Conservation (phyloP, 1,140 invertebrate genomes). For the Holcopasites calliopsidis region DNA sequence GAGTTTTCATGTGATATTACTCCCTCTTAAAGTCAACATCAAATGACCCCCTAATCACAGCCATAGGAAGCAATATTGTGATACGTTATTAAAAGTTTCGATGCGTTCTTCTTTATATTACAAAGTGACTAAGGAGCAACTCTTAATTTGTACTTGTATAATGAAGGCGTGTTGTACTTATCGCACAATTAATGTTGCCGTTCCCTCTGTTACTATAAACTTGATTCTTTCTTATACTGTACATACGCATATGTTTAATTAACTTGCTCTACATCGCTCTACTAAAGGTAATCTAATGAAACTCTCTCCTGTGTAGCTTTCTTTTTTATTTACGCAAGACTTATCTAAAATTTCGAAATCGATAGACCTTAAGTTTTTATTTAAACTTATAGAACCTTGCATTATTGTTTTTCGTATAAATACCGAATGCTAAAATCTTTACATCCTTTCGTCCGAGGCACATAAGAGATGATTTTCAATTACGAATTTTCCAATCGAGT, state of each 20-base stretch:
- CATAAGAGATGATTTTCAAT: slow-evolving; percentile 6
- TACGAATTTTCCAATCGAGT: slow-evolving; percentile 13
- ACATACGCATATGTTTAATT: slow-evolving; percentile 49
- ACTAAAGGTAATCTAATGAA: slow-evolving; percentile 52
- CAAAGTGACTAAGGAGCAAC: slow-evolving; percentile 63
- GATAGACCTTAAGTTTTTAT: slow-evolving; percentile 22
- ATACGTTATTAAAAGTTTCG: slow-evolving; percentile 47
- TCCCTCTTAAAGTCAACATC: slow-evolving; percentile 79
- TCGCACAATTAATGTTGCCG: slow-evolving; percentile 49
- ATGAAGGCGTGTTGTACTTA: slow-evolving; percentile 57
- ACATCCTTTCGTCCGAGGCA: neutral
- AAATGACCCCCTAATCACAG: slow-evolving; percentile 77
- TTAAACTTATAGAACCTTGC: slow-evolving; percentile 11
- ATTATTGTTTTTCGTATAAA: slow-evolving; percentile 3
- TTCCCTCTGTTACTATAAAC: slow-evolving; percentile 24
- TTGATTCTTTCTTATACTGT: slow-evolving; percentile 45
- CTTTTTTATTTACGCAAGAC: slow-evolving; percentile 1
- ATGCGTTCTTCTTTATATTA: slow-evolving; percentile 58
- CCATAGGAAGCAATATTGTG: slow-evolving; percentile 66
- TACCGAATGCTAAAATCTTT: slow-evolving; percentile 31
- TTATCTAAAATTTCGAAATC: slow-evolving; percentile 19
- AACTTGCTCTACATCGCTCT: slow-evolving; percentile 58
- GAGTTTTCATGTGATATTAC: slow-evolving; percentile 77
- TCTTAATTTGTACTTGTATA: slow-evolving; percentile 61
- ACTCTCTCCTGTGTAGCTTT: slow-evolving; percentile 2